phyloP scores from a whole-genome alignment of 2,888 invertebrate genomes.

The Cotesia congregata region DNA sequence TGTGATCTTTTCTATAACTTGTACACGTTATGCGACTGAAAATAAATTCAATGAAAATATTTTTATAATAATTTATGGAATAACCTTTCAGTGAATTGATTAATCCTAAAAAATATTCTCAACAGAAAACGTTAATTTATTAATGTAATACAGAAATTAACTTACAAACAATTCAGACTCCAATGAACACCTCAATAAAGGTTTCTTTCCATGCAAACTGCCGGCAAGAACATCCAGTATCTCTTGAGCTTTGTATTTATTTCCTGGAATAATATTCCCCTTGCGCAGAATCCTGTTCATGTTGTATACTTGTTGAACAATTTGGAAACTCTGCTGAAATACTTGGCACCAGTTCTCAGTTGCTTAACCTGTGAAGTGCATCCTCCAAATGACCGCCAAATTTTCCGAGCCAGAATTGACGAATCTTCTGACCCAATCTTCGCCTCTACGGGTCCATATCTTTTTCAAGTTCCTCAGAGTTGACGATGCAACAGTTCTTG shows the following conservation, averaged over 20 bases:
- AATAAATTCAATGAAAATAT: background rate
- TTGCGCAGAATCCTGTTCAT: background rate
- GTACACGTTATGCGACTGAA: background rate
- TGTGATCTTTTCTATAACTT: background rate
- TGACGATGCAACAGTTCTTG: background rate
- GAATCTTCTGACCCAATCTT: background rate
- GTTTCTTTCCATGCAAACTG: background rate
- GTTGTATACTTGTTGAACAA: background rate
- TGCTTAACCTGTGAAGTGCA: background rate
- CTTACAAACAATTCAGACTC: background rate
- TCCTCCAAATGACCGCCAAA: background rate
- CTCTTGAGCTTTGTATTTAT: background rate
- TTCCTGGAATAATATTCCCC: background rate
- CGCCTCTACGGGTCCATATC: background rate
- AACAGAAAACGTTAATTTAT: background rate
- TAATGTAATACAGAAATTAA: background rate
- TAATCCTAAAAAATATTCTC: too few species aligned
- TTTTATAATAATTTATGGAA: too few species aligned
- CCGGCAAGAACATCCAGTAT: background rate
- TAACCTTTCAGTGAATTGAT: too few species aligned
- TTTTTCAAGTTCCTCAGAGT: background rate
- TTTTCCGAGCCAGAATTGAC: background rate
- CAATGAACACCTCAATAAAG: background rate
- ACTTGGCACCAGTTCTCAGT: background rate
- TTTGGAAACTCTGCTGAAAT: background rate